Conservation (phyloP, 2,797 vertebrate species). For the Somateria mollissima region DNA sequence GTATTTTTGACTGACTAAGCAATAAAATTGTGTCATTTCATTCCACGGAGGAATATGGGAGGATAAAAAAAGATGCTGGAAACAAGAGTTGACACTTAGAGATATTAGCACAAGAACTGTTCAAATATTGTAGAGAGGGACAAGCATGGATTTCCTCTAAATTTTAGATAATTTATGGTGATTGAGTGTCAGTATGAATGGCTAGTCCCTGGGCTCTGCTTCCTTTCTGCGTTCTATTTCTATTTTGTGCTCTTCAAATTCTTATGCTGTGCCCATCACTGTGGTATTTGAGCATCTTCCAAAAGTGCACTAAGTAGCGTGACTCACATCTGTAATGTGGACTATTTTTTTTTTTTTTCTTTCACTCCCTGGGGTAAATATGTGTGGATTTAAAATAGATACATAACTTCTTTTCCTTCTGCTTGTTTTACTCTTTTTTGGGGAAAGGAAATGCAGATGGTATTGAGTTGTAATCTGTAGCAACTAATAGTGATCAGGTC, state of each 20-base stretch:
- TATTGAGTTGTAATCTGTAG: constrained; percentile 66
- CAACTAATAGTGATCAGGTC: constrained; percentile 64
- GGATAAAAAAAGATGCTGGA: constrained; percentile 23
- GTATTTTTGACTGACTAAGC: constrained; percentile 66
- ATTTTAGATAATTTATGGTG: constrained; percentile 1
- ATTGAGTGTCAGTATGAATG: constrained; percentile 53
- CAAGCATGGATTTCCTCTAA: neutral
- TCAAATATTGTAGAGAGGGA: neutral
- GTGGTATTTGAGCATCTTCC: constrained; percentile 60
- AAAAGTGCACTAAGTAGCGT: constrained; percentile 66
- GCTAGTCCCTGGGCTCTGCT: constrained; percentile 3
- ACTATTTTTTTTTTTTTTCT: constrained; percentile 57
- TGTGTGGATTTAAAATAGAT: constrained; percentile 65
- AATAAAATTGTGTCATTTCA: constrained; percentile 60
- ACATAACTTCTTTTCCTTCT: constrained; percentile 12
- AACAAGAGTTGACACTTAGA: constrained; percentile 35
- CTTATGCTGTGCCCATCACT: constrained; percentile 19
- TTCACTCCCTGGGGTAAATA: constrained; percentile 59
- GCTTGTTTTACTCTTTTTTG: constrained; percentile 48
- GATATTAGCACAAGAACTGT: neutral
- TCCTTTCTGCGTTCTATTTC: constrained; percentile 38
- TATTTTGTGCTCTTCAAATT: constrained; percentile 44
- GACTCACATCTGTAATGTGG: constrained; percentile 65
- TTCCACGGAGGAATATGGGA: constrained; percentile 26
- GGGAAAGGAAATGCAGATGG: constrained; percentile 43